Base-by-base conservation (phyloP, 2,113 vertebrate genomes). In the Mesocricetus auratus region DNA sequence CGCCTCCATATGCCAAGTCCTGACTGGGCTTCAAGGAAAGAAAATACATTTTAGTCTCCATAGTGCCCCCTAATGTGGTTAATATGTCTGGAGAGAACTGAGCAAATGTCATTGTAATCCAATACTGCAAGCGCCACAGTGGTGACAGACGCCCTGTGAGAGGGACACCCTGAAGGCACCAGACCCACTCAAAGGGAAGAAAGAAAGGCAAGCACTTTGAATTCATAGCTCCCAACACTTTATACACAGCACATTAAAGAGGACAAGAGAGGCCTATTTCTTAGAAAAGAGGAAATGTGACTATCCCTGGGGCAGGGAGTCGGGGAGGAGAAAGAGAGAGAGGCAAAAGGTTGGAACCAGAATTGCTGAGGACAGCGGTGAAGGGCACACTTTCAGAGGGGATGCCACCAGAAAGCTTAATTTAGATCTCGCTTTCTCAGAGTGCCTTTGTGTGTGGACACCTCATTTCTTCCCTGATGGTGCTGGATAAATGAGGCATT, bases 401-500 rank as follows among this genome's bases (percentile, higher is more conserved):
- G 64, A 71, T 78, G 85, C 86, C 75, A 50, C 96, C 74, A 93
- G 69, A 81, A 87, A 62, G 66, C 74, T 71, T 68, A 47, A 81
- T 95, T 81, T 58, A 90, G 71, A 89, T 71, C 56, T 22, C 2
- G 39, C 90, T 89, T 95, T 91, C 89, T 96, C 73, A 74, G 77
- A 96, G 82, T 74, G 47, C 60, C 39, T 92, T 93, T 73, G 58
- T 94, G 69, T 68, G n/a, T 82, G 36, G 83, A n/a, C 19, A 39
- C 47, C 62, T 95, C 56, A 42, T 90, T 94, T 66, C 75, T 77
- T 90, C 79, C 62, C 89, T 96, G 94, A 39, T n/a, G 42, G 56
- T 69, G 53, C 92, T 94, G 47, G 66, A 33, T 92, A 89, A 94
- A 93, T 90, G 93, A 97, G 81, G 68, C 56, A 15, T 86, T 47